These are phyloP conservation scores for Columba livia DNA, from an alignment of 2,113 vertebrate species.

Conservation along the genomic window DNA sequence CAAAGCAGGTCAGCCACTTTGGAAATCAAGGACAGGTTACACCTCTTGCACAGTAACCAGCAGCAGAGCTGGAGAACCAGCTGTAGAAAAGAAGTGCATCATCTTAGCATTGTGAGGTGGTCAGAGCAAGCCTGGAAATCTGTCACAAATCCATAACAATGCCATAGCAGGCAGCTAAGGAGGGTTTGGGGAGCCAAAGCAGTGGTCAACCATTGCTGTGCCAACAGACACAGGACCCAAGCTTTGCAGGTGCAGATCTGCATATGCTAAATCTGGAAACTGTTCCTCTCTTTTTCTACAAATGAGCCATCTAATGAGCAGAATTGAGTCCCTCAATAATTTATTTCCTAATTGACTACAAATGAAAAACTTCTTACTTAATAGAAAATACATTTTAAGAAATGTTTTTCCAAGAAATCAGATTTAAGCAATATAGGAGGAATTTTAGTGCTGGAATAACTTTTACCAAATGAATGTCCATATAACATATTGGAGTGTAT, in stretches of 20 bases:
- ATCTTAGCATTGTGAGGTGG: fast-evolving
- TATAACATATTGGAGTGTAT: not conserved
- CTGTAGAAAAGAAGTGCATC: not conserved
- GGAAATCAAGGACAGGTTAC: not conserved
- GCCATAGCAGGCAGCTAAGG: not conserved
- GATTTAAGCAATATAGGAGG: not conserved
- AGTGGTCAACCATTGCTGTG: not conserved
- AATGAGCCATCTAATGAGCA: not conserved
- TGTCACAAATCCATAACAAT: not conserved
- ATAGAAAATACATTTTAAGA: not conserved
- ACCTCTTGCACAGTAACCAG: not conserved
- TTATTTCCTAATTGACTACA: not conserved
- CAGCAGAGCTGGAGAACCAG: not conserved
- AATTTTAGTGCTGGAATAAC: not conserved
- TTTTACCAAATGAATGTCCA: not conserved
- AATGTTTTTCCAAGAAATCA: not conserved
- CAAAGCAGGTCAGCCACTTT: not conserved
- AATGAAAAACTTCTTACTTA: not conserved
- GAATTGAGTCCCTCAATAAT: not conserved
- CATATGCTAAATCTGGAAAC: not conserved
- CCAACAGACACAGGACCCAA: not conserved
- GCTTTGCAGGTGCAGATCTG: not conserved
- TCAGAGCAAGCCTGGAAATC: not conserved
- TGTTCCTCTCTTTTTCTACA: not conserved
- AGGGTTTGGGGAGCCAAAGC: not conserved